These are phyloP conservation scores for Isurus oxyrinchus DNA, from an alignment of 2,113 vertebrate genomes.

Conservation along the genomic window DNA sequence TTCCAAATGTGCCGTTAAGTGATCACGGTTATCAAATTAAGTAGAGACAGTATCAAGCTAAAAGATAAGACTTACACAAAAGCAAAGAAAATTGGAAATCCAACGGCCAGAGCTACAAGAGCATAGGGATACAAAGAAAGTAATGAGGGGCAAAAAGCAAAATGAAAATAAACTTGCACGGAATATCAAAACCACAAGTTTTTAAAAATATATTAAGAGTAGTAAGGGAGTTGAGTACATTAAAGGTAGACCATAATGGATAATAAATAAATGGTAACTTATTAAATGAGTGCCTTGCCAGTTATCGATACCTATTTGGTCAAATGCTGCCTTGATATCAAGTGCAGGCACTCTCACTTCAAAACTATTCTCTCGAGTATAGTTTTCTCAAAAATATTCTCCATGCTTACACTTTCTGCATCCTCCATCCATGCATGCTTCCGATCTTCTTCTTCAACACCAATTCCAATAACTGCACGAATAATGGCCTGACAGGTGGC, in stretches of 20 bases:
- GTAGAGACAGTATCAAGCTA: background rate
- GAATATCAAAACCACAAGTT: background rate
- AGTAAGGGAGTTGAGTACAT: background rate
- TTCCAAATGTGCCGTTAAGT: background rate
- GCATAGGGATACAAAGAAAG: background rate
- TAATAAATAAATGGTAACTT: background rate
- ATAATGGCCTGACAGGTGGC: slow-evolving; percentile 92
- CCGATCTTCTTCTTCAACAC: slow-evolving; percentile 92
- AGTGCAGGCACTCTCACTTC: background rate
- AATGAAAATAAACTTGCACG: background rate
- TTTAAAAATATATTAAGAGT: background rate
- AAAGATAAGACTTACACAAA: background rate
- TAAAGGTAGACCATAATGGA: background rate
- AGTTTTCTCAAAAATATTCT: background rate
- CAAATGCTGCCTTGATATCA: background rate
- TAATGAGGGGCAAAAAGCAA: background rate
- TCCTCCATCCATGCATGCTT: slow-evolving; percentile 99
- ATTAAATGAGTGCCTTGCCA: background rate
- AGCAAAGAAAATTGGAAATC: background rate
- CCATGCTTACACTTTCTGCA: slow-evolving; percentile 75
- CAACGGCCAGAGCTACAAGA: background rate
- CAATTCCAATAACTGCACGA: slow-evolving; percentile 88
- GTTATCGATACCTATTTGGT: background rate
- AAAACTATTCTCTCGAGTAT: too few species aligned
- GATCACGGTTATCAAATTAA: background rate